These are phyloP conservation scores for Hanleya hanleyi DNA, from an alignment of 2,888 invertebrate species.

Conservation along the genomic window DNA sequence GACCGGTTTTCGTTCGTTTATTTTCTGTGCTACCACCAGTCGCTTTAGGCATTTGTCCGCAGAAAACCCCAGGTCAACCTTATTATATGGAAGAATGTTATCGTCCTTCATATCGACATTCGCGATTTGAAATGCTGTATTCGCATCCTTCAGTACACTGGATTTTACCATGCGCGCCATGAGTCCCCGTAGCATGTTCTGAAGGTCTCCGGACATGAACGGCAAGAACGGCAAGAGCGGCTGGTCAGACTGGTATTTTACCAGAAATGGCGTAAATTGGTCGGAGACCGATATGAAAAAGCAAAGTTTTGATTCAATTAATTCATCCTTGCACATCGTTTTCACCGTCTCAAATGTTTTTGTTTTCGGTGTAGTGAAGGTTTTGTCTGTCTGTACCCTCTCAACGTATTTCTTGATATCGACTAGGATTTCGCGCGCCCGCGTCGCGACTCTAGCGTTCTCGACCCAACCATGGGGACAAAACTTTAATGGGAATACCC, in stretches of 20 bases:
- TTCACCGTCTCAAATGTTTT: neutral
- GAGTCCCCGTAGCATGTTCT: neutral
- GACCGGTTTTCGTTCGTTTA: neutral
- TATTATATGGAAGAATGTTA: neutral
- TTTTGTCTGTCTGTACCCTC: neutral
- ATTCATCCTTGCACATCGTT: neutral
- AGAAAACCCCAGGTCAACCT: neutral
- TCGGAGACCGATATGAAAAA: neutral
- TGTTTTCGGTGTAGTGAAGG: neutral
- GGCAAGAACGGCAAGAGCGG: conserved; percentile 26
- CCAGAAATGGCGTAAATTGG: conserved; percentile 21
- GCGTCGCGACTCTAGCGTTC: neutral
- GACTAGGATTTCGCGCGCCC: neutral
- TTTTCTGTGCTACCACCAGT: neutral
- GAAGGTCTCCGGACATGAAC: neutral
- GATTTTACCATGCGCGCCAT: neutral
- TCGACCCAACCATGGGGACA: neutral
- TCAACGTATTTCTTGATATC: neutral
- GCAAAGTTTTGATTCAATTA: neutral
- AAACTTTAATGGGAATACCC: neutral
- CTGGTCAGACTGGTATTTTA: conserved; percentile 25
- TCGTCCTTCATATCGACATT: neutral
- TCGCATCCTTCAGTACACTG: neutral
- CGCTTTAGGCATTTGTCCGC: neutral
- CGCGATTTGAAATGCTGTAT: neutral